Evolutionary conservation across 2,888 invertebrate genomes (phyloP), one percentile per base, ranked within the genome.

Genomic region (Plutella xylostella): DNA sequence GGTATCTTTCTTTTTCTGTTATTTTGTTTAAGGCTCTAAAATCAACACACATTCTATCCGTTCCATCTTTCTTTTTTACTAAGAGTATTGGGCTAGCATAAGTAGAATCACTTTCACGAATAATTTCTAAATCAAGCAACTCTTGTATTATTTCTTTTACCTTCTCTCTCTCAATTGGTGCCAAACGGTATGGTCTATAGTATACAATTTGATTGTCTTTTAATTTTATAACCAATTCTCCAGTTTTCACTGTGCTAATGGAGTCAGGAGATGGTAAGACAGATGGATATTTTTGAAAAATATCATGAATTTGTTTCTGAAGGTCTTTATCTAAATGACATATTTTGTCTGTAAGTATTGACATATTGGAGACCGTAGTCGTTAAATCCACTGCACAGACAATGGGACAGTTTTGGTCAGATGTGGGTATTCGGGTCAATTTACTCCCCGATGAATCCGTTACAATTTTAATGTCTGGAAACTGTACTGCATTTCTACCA

Each of bases 381-480:
- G n/a, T n/a, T n/a, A n/a, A n/a, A n/a, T n/a, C n/a, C n/a, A n/a
- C n/a, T n/a, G n/a, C n/a, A n/a, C n/a, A n/a, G n/a, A n/a, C n/a
- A n/a, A n/a, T n/a, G n/a, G n/a, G n/a, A n/a, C n/a, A 17, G 12
- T n/a, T 31, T 31, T 11, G 31, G 4, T 4, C 7, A 11, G 4
- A n/a, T 4, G 4, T n/a, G n/a, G 31, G 31, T 14, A n/a, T 48
- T 20, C 45, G 31, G 2, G 31, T 14, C 30, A 52, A 21, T 7
- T 41, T 15, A 34, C 33, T 25, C 12, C 54, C 50, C 2, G 20
- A 14, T 1, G 15, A 21, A 47, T 55, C 48, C 5, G 46, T 45
- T 4, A 52, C 2, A 12, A 55, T 51, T 41, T 37, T 31, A 11
- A 55, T 47, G 22, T 55, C 51, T 4, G 48, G 47, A 19, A 43